Conservation (phyloP, 2,113 vertebrate species). For the Datnioides undecimradiatus region DNA sequence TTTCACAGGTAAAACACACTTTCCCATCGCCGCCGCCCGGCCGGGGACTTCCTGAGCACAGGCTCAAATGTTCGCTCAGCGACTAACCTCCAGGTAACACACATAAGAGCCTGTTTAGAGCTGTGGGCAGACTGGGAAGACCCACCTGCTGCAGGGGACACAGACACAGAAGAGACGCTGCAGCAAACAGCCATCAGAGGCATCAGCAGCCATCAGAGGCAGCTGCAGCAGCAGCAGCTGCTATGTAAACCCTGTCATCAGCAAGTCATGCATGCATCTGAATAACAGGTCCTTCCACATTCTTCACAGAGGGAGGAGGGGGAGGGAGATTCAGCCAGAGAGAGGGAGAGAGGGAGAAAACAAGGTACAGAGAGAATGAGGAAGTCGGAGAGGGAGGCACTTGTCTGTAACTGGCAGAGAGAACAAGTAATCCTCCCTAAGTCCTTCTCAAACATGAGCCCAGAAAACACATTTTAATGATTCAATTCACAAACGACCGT, state of each 20-base stretch:
- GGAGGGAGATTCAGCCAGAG: conserved; percentile 7
- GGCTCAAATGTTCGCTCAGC: conserved; percentile 1
- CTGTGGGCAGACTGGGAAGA: not conserved
- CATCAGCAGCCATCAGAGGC: conserved; percentile 42
- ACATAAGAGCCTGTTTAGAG: not conserved
- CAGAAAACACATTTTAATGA: conserved; percentile 5
- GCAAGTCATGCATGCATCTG: conserved; percentile 66
- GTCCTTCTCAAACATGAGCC: conserved; percentile 48
- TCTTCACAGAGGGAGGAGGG: conserved; percentile 65
- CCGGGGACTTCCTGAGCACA: not conserved
- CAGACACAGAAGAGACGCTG: not conserved
- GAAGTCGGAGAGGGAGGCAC: conserved; percentile 45
- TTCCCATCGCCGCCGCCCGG: not conserved
- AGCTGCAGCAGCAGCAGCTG: no score
- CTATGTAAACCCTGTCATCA: conserved; percentile 54
- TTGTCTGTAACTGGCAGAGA: conserved; percentile 48
- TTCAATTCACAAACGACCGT: not conserved
- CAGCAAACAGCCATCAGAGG: conserved; percentile 12
- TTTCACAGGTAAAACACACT: not conserved
- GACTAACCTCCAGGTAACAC: not conserved
- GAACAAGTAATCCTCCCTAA: conserved; percentile 54
- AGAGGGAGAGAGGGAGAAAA: conserved; percentile 19
- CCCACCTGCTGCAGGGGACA: not conserved
- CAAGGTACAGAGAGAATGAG: conserved; percentile 53
- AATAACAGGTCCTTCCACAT: conserved; percentile 81